Evolutionary conservation across 1,140 invertebrate genomes (phyloP).

Genomic region (Pachypsylla venusta): DNA sequence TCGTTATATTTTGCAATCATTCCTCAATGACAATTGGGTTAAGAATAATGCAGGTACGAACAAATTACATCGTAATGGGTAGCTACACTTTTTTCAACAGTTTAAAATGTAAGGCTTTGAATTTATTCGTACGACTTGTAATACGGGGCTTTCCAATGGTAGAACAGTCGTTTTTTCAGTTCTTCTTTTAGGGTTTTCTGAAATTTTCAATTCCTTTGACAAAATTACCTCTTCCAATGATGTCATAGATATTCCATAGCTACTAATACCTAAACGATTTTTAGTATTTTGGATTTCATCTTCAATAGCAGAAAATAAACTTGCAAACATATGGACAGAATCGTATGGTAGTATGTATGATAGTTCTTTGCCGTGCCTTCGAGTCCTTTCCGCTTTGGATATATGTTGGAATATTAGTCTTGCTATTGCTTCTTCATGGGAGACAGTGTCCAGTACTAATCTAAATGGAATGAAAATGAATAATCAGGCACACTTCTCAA

Average conservation of each 20-base stretch:
- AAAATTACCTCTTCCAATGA: constrained; percentile 74
- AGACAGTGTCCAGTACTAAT: constrained; percentile 37
- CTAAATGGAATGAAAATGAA: constrained; percentile 26
- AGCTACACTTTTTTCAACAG: too few relatives aligned
- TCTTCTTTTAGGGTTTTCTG: too few relatives aligned
- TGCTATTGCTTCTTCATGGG: constrained; percentile 41
- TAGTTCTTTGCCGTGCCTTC: constrained; percentile 53
- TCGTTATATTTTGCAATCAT: too few relatives aligned
- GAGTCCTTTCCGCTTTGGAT: constrained; percentile 48
- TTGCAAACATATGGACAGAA: constrained; percentile 52
- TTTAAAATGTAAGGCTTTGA: too few relatives aligned
- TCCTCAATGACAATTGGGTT: too few relatives aligned
- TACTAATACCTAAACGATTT: constrained; percentile 52
- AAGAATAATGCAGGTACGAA: too few relatives aligned
- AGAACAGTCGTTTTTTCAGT: too few relatives aligned
- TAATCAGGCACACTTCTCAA: too few relatives aligned
- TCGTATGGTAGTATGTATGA: constrained; percentile 61
- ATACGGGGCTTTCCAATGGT: too few relatives aligned
- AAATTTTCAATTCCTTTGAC: not conserved
- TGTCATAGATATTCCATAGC: constrained; percentile 85
- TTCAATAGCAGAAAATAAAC: constrained; percentile 56
- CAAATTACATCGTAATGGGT: too few relatives aligned
- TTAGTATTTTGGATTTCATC: constrained; percentile 47
- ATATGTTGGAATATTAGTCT: constrained; percentile 48
- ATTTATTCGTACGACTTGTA: too few relatives aligned